These are phyloP conservation scores for Lithobates sylvaticus DNA, from an alignment of 2,797 vertebrate species.

Conservation along the genomic window DNA sequence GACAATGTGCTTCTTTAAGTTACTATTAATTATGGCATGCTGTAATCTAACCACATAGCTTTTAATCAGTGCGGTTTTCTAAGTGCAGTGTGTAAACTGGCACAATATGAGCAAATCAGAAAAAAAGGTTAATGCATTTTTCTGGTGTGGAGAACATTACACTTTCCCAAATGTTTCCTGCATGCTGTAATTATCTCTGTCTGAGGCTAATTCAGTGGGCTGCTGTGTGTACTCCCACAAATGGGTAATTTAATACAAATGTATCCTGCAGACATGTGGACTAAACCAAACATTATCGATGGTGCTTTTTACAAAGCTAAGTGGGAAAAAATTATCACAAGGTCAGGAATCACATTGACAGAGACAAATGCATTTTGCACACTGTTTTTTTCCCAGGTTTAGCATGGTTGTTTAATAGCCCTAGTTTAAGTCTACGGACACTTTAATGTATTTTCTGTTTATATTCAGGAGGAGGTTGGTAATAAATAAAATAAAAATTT, in stretches of 20 bases:
- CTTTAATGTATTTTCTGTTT: no score
- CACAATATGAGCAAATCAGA: neutral
- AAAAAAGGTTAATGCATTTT: conserved; percentile 30
- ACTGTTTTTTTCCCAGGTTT: no score
- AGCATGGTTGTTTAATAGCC: no score
- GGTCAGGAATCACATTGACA: conserved; percentile 18
- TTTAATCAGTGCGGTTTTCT: no score
- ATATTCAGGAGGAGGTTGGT: no score
- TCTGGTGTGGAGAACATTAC: conserved; percentile 2
- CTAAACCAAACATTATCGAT: conserved; percentile 26
- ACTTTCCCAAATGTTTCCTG: conserved; percentile 17
- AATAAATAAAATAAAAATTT: no score
- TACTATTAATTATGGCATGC: no score
- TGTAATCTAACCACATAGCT: no score
- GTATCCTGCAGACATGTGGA: conserved; percentile 6
- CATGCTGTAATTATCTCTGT: conserved; percentile 32
- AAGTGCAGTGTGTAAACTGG: neutral
- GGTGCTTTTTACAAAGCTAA: conserved; percentile 1
- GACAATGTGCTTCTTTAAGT: no score
- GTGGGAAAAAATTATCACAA: neutral
- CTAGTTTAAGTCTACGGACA: no score
- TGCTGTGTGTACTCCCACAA: neutral
- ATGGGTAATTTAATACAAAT: conserved; percentile 44
- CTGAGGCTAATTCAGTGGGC: conserved; percentile 21
- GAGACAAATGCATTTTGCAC: neutral